These are phyloP conservation scores for Porites lutea DNA, from an alignment of 64 coral and sea anemone species.

Conservation along the genomic window DNA sequence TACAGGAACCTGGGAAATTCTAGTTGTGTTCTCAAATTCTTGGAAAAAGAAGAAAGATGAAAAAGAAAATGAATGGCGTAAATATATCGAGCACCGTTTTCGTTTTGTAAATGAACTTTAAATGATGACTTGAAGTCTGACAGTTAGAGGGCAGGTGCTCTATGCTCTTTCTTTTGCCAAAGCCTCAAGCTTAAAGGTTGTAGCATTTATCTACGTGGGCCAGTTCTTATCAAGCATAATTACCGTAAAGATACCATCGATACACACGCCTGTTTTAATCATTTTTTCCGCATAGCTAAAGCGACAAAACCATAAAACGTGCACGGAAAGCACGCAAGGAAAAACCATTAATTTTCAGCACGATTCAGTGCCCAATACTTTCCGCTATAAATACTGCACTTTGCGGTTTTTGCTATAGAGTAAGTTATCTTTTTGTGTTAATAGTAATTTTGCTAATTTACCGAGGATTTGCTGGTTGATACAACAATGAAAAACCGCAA, in stretches of 20 bases:
- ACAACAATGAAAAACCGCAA: not conserved
- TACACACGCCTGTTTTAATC: not conserved
- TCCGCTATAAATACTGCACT: not conserved
- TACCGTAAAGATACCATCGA: slow-evolving; percentile 41
- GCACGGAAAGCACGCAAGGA: not conserved
- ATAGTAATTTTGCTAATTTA: not conserved
- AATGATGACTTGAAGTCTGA: slow-evolving; percentile 43
- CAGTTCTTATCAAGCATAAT: slow-evolving; percentile 18
- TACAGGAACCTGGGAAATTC: not conserved
- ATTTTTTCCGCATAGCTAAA: not conserved
- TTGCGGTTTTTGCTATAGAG: not conserved
- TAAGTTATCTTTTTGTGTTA: not conserved
- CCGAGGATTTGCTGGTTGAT: not conserved
- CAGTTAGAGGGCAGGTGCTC: slow-evolving; percentile 20
- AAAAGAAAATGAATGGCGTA: not conserved
- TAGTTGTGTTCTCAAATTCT: not conserved
- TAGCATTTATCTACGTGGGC: not conserved
- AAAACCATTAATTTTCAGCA: not conserved
- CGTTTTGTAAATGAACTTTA: slow-evolving; percentile 48
- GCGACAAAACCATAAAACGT: not conserved
- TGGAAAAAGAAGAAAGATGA: not conserved
- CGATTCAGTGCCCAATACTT: not conserved
- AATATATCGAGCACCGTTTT: not conserved
- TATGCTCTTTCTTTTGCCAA: slow-evolving; percentile 5
- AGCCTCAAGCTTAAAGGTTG: slow-evolving; percentile 9